These are phyloP conservation scores for Leptopilina syphax DNA, from an alignment of 2,888 invertebrate genomes.

Conservation along the genomic window DNA sequence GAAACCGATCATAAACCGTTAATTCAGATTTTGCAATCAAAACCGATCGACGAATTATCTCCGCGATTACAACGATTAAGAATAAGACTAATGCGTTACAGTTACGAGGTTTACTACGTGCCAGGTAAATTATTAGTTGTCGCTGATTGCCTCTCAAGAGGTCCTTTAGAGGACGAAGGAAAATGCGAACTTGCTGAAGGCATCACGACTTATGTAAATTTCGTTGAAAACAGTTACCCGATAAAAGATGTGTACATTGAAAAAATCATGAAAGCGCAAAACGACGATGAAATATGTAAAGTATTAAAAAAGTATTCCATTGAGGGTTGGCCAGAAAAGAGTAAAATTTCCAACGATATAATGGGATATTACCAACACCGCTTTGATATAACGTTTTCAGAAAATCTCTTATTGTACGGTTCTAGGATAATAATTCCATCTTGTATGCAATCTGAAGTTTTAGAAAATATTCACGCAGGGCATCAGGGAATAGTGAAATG, in stretches of 20 bases:
- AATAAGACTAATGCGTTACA: slow-evolving; percentile 64
- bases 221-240: slow-evolving; percentile 48
- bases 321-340: background rate
- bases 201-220: slow-evolving; percentile 44
- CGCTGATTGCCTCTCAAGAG: slow-evolving; percentile 65
- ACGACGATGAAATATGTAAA: background rate
- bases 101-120: slow-evolving; percentile 61
- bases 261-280: slow-evolving; percentile 2
- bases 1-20: slow-evolving; percentile 73
- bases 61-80: slow-evolving; percentile 69
- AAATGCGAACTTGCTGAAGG: slow-evolving; percentile 40
- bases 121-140: slow-evolving; percentile 65
- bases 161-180: slow-evolving; percentile 40
- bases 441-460: too few relatives aligned
- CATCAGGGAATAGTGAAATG: too few relatives aligned
- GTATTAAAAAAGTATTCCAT: background rate
- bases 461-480: too few relatives aligned
- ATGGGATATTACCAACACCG: background rate
- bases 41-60: slow-evolving; percentile 68
- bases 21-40: slow-evolving; percentile 66
- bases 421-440: too few relatives aligned
- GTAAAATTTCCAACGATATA: background rate
- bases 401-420: too few relatives aligned
- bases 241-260: slow-evolving; percentile 41
- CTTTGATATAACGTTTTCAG: too few relatives aligned